A percentile compares a stretch with the other conserved stretches of the same genome.
Evolutionary conservation across 2,888 invertebrate species (phyloP).

Genomic region (Drosophila heteroneura): DNA sequence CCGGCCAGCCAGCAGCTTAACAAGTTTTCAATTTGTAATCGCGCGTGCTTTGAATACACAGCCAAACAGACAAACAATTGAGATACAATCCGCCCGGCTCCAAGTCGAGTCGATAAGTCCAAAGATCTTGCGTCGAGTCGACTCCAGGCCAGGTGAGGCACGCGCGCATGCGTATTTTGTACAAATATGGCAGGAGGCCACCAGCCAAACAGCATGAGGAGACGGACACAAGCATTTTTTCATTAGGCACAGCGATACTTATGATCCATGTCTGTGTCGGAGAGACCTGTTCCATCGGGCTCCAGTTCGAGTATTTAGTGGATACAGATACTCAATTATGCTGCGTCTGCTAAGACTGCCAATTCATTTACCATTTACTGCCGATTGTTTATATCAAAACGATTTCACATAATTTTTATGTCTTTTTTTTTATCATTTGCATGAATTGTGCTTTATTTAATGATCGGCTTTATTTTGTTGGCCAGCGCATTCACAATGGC

Average conservation of each 20-base stretch:
- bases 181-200: conserved; percentile 67
- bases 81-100: conserved; percentile 28
- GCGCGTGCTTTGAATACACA: conserved; percentile 79
- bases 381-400: conserved; percentile 13
- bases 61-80: conserved; percentile 45
- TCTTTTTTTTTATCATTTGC: conserved; percentile 37
- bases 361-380: conserved; percentile 32
- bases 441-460: conserved; percentile 48
- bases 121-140: conserved; percentile 7
- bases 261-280: conserved; percentile 31
- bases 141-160: conserved; percentile 62
- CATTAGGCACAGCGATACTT: conserved; percentile 52
- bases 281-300: conserved; percentile 34
- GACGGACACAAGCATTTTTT: conserved; percentile 36
- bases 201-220: conserved; percentile 30
- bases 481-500: conserved; percentile 27
- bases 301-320: conserved; percentile 40
- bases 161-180: conserved; percentile 64
- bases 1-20: conserved; percentile 50
- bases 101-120: conserved; percentile 10
- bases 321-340: conserved; percentile 56
- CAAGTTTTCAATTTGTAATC: conserved; percentile 81
- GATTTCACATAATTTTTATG: not conserved
- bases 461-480: conserved; percentile 34
- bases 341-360: conserved; percentile 19